Evolutionary conservation across 1,140 invertebrate genomes (phyloP), one percentile per base, ranked within the genome.

Genomic region (Arctopsyche grandis): DNA sequence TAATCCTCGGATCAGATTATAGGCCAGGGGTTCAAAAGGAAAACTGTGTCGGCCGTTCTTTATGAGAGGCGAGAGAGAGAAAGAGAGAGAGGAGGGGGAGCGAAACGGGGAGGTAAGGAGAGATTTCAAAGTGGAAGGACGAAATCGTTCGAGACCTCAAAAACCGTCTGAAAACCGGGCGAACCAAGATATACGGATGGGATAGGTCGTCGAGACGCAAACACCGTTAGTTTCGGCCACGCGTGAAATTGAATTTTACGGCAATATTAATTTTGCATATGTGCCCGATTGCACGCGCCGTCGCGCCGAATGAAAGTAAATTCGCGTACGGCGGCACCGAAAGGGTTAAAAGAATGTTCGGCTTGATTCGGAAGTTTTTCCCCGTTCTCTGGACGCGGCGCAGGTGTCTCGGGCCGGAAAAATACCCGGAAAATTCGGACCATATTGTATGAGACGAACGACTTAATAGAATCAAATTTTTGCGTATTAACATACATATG

Each of bases 1-100:
- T 66, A 66, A 66, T 66, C 63, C 63, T 19, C 19, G 63, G 22
- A 66, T 66, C 63, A 66, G 63, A 66, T 66, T 66, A 66, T 66
- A 66, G 24, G 63, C 24, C 24, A 22, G 21, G 24, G 63, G 63
- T 66, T 66, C 63, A 66, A 66, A 66, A 66, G 63, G 63, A 66
- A 66, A 66, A 66, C 63, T 66, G 63, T 66, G 63, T 66, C 63
- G 63, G 22, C 63, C 63, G 21, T 66, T 66, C 63, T 66, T 26
- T 26, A 24, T 0, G 63, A 66, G 63, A 14, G 10, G 48, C 48
- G 48, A 14, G 48, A 16, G 48, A 52, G 48, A 10, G 7, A 38
- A 38, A 38, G 29, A 1, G 29, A 7, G 29, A 7, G 29, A 7
- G 29, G 7, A 38, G 7, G 29, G 7, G 7, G 7, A 38, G 29